A percentile compares a stretch with the other conserved stretches of the same genome.
These are phyloP conservation scores for Nibea albiflora DNA, from an alignment of 2,113 vertebrate genomes.

Conservation along the genomic window DNA sequence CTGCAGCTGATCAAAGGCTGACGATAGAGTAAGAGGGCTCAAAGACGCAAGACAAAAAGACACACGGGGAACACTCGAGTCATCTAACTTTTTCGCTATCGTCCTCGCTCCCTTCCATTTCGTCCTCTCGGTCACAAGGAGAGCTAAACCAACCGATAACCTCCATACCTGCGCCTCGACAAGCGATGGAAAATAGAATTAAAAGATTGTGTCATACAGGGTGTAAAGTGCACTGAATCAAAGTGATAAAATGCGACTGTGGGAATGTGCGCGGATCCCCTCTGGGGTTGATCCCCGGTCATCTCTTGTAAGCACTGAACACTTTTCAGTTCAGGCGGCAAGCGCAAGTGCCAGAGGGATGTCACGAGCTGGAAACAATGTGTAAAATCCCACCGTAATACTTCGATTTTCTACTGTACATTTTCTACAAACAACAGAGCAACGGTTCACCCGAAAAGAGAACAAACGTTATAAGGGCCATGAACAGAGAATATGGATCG, in stretches of 20 bases:
- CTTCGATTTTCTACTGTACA: constrained; percentile 33
- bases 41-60: constrained; percentile 44
- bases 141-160: constrained; percentile 4
- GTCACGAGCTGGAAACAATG: constrained; percentile 36
- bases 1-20: constrained; percentile 73
- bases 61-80: constrained; percentile 54
- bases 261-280: constrained; percentile 64
- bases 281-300: constrained; percentile 37
- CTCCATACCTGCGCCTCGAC: neutral
- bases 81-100: constrained; percentile 58
- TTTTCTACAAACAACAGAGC: constrained; percentile 43
- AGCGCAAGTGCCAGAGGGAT: constrained; percentile 25
- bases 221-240: constrained; percentile 75
- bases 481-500: constrained; percentile 35
- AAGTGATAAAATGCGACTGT: constrained; percentile 54
- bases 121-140: constrained; percentile 2
- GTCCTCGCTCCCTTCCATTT: constrained; percentile 41
- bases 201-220: constrained; percentile 38
- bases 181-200: neutral
- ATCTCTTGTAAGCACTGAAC: constrained; percentile 37
- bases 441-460: constrained; percentile 42
- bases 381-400: constrained; percentile 27
- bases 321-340: constrained; percentile 34
- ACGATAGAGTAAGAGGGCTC: constrained; percentile 61
- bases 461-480: constrained; percentile 26